Percentiles rank a stretch among this genome's conserved stretches.
Conservation (phyloP, 2,797 vertebrate species). For the Momotus momota region DNA sequence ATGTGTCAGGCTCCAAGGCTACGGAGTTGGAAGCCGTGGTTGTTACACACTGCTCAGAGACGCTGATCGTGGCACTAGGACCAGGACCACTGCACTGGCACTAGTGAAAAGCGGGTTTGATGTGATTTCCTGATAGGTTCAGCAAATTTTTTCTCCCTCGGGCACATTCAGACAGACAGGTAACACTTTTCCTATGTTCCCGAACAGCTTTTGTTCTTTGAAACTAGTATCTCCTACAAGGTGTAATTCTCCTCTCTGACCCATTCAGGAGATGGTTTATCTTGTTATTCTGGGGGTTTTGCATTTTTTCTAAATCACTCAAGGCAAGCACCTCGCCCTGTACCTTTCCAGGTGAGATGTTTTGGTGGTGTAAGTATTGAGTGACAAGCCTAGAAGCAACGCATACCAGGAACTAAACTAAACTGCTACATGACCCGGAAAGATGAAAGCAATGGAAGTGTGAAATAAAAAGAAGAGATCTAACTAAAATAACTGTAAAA, state of each 20-base stretch:
- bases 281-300: not conserved
- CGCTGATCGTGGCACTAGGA: not conserved
- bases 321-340: not conserved
- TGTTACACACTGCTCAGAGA: fast-evolving
- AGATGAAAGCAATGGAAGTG: conserved; percentile 53
- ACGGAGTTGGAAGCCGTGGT: not conserved
- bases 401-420: conserved; percentile 9
- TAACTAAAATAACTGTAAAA: conserved; percentile 50
- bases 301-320: conserved; percentile 12
- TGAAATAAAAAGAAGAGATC: conserved; percentile 54
- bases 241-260: not conserved
- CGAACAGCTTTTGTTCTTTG: not conserved
- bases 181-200: not conserved
- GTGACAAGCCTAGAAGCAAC: not conserved
- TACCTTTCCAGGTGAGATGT: conserved; percentile 44
- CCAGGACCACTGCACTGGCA: not conserved
- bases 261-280: not conserved
- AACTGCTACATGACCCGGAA: conserved; percentile 32
- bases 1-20: not conserved
- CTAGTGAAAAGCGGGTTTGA: not conserved
- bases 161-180: not conserved
- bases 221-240: not conserved
- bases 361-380: conserved; percentile 7
- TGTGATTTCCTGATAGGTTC: not conserved
- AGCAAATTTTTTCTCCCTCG: not conserved